These are phyloP conservation scores for Siniperca knerii DNA, from an alignment of 2,113 vertebrate genomes.

Conservation along the genomic window DNA sequence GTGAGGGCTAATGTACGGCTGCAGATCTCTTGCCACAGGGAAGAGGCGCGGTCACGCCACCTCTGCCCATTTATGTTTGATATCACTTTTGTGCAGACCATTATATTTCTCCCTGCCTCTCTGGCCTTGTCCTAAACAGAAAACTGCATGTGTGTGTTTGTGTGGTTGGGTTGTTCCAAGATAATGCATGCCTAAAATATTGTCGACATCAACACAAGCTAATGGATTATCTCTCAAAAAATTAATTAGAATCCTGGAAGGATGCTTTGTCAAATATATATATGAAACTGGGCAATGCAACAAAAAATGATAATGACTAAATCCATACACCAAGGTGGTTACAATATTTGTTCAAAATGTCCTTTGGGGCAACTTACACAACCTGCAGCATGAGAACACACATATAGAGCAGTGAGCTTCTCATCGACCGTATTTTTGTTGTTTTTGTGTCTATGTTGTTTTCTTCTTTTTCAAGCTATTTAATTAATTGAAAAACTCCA, in stretches of 20 bases:
- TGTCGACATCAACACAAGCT: neutral
- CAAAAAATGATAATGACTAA: neutral
- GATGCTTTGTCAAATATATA: conserved; percentile 29
- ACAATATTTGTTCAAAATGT: neutral
- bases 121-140: neutral
- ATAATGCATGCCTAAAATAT: neutral
- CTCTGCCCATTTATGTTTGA: conserved; percentile 35
- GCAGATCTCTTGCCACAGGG: conserved; percentile 1
- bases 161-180: neutral
- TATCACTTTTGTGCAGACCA: neutral
- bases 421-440: neutral
- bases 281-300: conserved; percentile 1
- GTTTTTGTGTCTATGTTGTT: neutral
- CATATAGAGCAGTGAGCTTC: neutral
- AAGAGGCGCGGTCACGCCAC: conserved; percentile 29
- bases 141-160: neutral
- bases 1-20: neutral
- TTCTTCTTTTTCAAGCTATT: neutral
- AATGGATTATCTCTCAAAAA: conserved; percentile 32
- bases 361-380: neutral
- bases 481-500: neutral
- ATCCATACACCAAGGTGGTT: neutral
- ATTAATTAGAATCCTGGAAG: conserved; percentile 31
- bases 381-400: neutral
- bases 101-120: conserved; percentile 7